phyloP scores from a whole-genome alignment of 2,888 invertebrate genomes.

The Calliphora vomitoria region DNA sequence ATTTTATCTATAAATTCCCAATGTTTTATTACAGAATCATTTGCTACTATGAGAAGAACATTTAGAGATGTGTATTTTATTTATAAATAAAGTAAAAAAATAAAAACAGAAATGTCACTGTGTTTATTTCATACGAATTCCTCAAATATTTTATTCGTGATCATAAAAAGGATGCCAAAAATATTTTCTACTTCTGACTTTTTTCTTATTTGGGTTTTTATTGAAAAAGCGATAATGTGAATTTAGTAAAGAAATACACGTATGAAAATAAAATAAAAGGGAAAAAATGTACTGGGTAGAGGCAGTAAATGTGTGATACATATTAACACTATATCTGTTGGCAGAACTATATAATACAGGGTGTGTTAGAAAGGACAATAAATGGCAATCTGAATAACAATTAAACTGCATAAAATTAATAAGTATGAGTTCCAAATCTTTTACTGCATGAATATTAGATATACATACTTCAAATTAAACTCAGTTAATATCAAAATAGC shows the following conservation, averaged over 20 bases:
- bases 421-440: no score
- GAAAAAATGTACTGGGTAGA: no score
- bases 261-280: slow-evolving; percentile 35
- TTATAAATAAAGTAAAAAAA: not conserved
- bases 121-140: slow-evolving; percentile 45
- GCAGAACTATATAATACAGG: slow-evolving; percentile 13
- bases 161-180: slow-evolving; percentile 79
- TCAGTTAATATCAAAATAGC: no score
- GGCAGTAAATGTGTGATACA: slow-evolving; percentile 46
- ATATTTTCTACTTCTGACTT: slow-evolving; percentile 76
- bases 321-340: slow-evolving; percentile 36
- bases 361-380: not conserved
- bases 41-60: slow-evolving; percentile 8
- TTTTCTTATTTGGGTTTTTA: not conserved
- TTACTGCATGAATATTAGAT: no score
- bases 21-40: slow-evolving; percentile 18
- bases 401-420: no score
- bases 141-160: slow-evolving; percentile 76
- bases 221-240: slow-evolving; percentile 45
- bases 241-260: slow-evolving; percentile 11
- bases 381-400: no score
- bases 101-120: slow-evolving; percentile 9
- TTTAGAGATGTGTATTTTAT: not conserved
- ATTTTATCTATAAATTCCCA: not conserved
- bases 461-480: no score